Evolutionary conservation across 2,888 invertebrate species (phyloP).

Genomic region (Drosophila monieri): DNA sequence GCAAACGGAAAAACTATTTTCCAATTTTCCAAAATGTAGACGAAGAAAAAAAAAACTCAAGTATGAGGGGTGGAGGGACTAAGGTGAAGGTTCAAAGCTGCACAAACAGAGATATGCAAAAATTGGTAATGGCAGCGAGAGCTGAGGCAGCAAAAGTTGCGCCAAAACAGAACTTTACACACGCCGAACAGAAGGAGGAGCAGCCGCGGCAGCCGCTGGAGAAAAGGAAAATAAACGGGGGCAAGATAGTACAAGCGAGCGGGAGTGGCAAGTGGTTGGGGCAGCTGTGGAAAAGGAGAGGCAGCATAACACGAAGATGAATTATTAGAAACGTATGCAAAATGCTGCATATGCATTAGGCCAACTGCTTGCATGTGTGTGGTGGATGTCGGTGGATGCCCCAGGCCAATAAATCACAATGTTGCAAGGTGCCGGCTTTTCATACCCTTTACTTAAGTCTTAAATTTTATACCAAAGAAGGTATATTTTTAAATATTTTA

Average conservation of each 20-base stretch:
- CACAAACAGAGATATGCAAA: slow-evolving; percentile 65
- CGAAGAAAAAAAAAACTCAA: slow-evolving; percentile 20
- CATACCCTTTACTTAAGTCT: neutral
- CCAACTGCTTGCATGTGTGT: neutral
- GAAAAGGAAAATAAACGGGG: slow-evolving; percentile 14
- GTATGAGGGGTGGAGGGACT: slow-evolving; percentile 12
- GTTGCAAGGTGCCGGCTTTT: slow-evolving; percentile 17
- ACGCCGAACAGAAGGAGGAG: slow-evolving; percentile 14
- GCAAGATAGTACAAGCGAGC: slow-evolving; percentile 5
- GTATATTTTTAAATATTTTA: neutral
- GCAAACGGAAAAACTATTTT: slow-evolving; percentile 65
- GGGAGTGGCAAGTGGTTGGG: slow-evolving; percentile 15
- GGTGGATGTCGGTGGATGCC: slow-evolving; percentile 1
- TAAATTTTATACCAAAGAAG: neutral
- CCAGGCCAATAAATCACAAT: slow-evolving; percentile 62
- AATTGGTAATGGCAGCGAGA: slow-evolving; percentile 67
- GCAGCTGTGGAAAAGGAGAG: slow-evolving; percentile 4
- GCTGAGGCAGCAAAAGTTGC: slow-evolving; percentile 71
- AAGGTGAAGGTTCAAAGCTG: slow-evolving; percentile 51
- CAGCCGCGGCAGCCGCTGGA: slow-evolving; percentile 13
- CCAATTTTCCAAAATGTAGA: slow-evolving; percentile 64
- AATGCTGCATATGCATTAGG: slow-evolving; percentile 71
- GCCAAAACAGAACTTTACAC: slow-evolving; percentile 41
- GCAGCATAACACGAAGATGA: slow-evolving; percentile 59
- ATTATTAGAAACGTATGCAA: slow-evolving; percentile 73